These are phyloP conservation scores for Perognathus longimembris DNA, from an alignment of 2,113 vertebrate species.

Conservation along the genomic window DNA sequence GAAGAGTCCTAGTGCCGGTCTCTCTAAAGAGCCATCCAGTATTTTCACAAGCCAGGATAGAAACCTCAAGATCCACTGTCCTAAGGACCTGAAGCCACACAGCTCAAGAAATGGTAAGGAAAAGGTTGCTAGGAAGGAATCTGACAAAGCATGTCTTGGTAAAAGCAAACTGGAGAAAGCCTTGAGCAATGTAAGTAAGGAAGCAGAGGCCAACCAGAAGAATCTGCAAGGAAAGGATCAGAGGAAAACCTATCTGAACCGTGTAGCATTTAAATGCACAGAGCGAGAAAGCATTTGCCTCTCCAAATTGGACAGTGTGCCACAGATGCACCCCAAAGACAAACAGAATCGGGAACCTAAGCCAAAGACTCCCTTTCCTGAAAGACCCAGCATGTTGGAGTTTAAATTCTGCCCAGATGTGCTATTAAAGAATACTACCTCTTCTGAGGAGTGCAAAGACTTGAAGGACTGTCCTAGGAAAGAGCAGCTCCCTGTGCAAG, in stretches of 20 bases:
- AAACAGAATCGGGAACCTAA: background rate
- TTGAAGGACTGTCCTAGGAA: conserved; percentile 52
- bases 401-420: conserved; percentile 89
- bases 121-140: conserved; percentile 16
- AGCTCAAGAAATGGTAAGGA: conserved; percentile 69
- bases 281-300: conserved; percentile 85
- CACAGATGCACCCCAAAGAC: conserved; percentile 67
- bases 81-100: conserved; percentile 54
- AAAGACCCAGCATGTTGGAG: conserved; percentile 79
- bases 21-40: conserved; percentile 59
- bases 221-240: conserved; percentile 69
- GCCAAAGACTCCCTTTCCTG: background rate
- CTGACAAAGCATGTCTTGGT: conserved; percentile 73
- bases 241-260: conserved; percentile 86
- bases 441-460: conserved; percentile 58
- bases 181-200: conserved; percentile 62
- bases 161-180: conserved; percentile 74
- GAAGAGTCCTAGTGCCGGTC: conserved; percentile 66
- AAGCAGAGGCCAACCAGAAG: conserved; percentile 60
- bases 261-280: conserved; percentile 83
- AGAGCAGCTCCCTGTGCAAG: conserved; percentile 79
- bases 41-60: conserved; percentile 50
- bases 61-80: conserved; percentile 41
- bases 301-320: conserved; percentile 81
- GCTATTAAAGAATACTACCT: conserved; percentile 72